phyloP scores from a whole-genome alignment of 2,888 invertebrate species.

The Hemicrepidius hirtus region DNA sequence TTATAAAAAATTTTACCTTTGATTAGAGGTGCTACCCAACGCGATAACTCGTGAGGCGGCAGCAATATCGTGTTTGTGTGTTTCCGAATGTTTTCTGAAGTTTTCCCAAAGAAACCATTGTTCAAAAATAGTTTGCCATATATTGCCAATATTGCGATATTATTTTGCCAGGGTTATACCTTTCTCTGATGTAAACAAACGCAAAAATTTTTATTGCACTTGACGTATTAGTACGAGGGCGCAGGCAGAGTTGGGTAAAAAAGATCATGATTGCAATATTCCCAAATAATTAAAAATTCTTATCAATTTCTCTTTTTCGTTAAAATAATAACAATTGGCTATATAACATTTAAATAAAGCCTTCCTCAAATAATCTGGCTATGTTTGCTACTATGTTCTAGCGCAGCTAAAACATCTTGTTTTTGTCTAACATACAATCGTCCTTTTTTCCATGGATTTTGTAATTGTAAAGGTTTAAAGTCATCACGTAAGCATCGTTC shows the following conservation, averaged over 20 bases:
- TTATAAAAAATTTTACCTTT: neutral
- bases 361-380: conserved; percentile 77
- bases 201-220: too few relatives aligned
- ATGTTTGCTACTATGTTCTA: conserved; percentile 91
- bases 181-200: too few relatives aligned
- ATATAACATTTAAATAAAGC: conserved; percentile 45
- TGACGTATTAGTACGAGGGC: too few relatives aligned
- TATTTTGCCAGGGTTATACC: too few relatives aligned
- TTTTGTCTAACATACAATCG: conserved; percentile 93
- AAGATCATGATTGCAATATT: neutral
- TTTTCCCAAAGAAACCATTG: too few relatives aligned
- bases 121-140: too few relatives aligned
- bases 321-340: conserved; percentile 47
- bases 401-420: conserved; percentile 90
- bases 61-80: too few relatives aligned
- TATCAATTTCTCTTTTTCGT: neutral
- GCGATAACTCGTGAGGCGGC: too few relatives aligned
- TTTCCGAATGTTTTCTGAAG: too few relatives aligned
- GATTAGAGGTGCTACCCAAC: too few relatives aligned
- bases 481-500: conserved; percentile 96
- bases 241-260: too few relatives aligned
- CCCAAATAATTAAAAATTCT: neutral
- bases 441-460: conserved; percentile 97
- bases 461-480: conserved; percentile 93
- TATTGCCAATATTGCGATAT: too few relatives aligned